phyloP scores from a whole-genome alignment of 1,140 invertebrate genomes.

The Pectinophora gossypiella region DNA sequence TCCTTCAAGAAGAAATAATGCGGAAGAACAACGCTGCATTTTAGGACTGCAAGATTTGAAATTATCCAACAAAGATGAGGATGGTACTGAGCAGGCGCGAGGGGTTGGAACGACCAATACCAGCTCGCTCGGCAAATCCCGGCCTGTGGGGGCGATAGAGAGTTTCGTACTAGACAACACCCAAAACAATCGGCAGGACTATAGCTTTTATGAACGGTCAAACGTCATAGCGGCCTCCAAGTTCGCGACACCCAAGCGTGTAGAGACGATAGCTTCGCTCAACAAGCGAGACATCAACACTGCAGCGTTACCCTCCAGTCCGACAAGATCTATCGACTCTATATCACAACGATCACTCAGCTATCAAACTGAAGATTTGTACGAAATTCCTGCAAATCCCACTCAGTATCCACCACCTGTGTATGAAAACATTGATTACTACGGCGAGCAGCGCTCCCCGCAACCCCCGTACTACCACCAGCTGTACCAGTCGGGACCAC shows the following conservation, averaged over 20 bases:
- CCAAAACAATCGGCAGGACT: slow-evolving; percentile 59
- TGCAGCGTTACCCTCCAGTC: slow-evolving; percentile 55
- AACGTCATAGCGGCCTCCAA: slow-evolving; percentile 82
- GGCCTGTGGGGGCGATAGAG: slow-evolving; percentile 68
- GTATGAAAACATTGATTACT: slow-evolving; percentile 90
- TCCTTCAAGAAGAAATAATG: slow-evolving; percentile 60
- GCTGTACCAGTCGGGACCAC: slow-evolving; percentile 57
- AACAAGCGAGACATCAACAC: slow-evolving; percentile 72
- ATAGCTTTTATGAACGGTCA: slow-evolving; percentile 69
- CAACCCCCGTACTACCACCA: slow-evolving; percentile 81
- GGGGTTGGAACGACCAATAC: slow-evolving; percentile 49
- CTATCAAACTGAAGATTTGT: slow-evolving; percentile 75
- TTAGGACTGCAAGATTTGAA: slow-evolving; percentile 70
- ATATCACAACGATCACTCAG: slow-evolving; percentile 79
- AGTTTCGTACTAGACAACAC: slow-evolving; percentile 67
- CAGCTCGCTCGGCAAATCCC: slow-evolving; percentile 48
- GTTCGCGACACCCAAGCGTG: slow-evolving; percentile 84
- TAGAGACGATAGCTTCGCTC: slow-evolving; percentile 78
- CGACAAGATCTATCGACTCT: slow-evolving; percentile 75
- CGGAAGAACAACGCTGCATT: slow-evolving; percentile 65
- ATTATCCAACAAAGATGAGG: slow-evolving; percentile 69
- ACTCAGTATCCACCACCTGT: slow-evolving; percentile 77
- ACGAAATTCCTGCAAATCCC: slow-evolving; percentile 62
- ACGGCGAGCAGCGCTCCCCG: slow-evolving; percentile 70
- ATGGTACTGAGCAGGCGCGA: slow-evolving; percentile 70